Base-by-base conservation (phyloP, 1,140 invertebrate species). In the Drosophila parvula region DNA sequence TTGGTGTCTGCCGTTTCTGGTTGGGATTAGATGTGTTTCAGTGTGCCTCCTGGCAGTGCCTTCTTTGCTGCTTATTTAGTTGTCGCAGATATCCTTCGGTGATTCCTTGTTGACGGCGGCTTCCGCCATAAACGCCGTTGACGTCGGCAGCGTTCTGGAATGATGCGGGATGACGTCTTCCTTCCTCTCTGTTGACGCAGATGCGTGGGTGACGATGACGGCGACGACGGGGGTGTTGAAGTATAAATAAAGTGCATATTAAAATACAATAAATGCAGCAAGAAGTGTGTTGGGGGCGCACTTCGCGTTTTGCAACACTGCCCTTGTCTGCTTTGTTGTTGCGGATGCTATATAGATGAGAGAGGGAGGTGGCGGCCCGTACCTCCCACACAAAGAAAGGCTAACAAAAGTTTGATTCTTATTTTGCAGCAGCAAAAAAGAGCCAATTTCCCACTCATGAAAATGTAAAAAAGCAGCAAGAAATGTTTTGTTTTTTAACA, bases 81-180 rank as follows among this genome's bases (percentile, higher is more conserved):
- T 28, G 38, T 41, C 18, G 34, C 34, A 38, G 34, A 38, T 55
- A 27, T 9, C 43, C 38, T 41, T 78, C 28, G n/a, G 9, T 60
- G 41, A 18, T 34, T 40, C 32, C 50, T 70, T 70, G 60, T 74
- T 74, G 34, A 36, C 40, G 50, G 53, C 55, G 55, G 62, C 22
- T 44, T 86, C 82, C 83, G 81, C 79, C 83, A 85, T 88, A 65
- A 61, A 76, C 58, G 38, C 62, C 64, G 32, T 67, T 30, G 67
- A 59, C 58, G 68, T 61, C 48, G 65, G 55, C 43, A 44, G 44
- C 59, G 57, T 40, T 48, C 28, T 32, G 30, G 44, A 63, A 61
- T 73, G 75, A 84, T 76, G 68, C 41, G 67, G 16, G 14, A 51
- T 78, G 79, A 60, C 75, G 79, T 60, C 77, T 83, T 65, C 58